phyloP scores from a whole-genome alignment of 2,113 vertebrate species.

The Sus scrofa region T2T-Sscrofa CM000819.6:15539501-15540000 shows the following conservation, averaged over 20 bases:
- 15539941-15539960: slow-evolving; percentile 75
- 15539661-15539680: background rate
- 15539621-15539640: background rate
- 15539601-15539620: background rate
- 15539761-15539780: background rate
- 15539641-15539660: rapidly evolving
- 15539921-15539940: slow-evolving; percentile 57
- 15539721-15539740: background rate
- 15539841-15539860: background rate
- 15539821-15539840: background rate
- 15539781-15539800: background rate
- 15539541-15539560: background rate
- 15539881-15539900: background rate
- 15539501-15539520: background rate
- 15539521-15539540: background rate
- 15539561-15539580: background rate
- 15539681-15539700: background rate
- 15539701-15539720: background rate
- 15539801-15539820: background rate
- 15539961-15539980: slow-evolving; percentile 82
- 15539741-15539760: too few relatives aligned
- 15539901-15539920: slow-evolving; percentile 47
- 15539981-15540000: slow-evolving; percentile 76
- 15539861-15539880: background rate
- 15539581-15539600: background rate